A percentile compares a stretch with the other conserved stretches of the same genome.
These are phyloP conservation scores for Kryptolebias ocellatus DNA, from an alignment of 2,797 vertebrate species.

Conservation along the genomic window DNA sequence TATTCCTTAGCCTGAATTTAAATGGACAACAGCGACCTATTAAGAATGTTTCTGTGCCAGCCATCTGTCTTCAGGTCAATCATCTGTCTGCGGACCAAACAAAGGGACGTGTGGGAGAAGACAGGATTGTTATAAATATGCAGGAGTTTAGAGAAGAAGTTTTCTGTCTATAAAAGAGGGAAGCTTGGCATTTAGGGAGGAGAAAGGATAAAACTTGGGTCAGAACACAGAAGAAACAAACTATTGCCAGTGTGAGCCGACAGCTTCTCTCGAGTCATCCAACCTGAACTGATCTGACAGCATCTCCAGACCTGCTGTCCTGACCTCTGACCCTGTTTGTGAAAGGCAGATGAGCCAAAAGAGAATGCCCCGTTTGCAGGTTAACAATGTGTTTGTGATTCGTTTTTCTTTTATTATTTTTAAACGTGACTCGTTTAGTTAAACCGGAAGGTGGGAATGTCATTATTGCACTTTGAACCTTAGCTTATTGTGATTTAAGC, in stretches of 20 bases:
- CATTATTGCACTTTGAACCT: slow-evolving; percentile 64
- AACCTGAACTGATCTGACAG: background rate
- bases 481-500: slow-evolving; percentile 19
- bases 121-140: slow-evolving; percentile 1
- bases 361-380: slow-evolving; percentile 2
- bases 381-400: slow-evolving; percentile 1
- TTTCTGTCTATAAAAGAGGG: slow-evolving; percentile 3
- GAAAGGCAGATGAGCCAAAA: background rate
- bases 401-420: background rate
- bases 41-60: slow-evolving; percentile 3
- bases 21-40: background rate
- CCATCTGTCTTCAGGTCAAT: slow-evolving; percentile 25
- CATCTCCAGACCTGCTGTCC: background rate
- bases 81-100: slow-evolving; percentile 21
- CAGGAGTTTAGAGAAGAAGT: slow-evolving; percentile 4
- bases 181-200: slow-evolving; percentile 5
- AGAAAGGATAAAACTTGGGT: background rate
- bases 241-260: background rate
- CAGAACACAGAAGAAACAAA: slow-evolving; percentile 4
- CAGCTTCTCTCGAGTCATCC: slow-evolving; percentile 6
- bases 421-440: background rate
- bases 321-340: slow-evolving; percentile 31
- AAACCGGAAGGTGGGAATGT: slow-evolving; percentile 9
- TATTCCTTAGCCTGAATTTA: background rate
- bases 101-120: slow-evolving; percentile 8